A percentile compares a stretch with the other conserved stretches of the same genome.
These are phyloP conservation scores for Anorthoa munda DNA, from an alignment of 2,888 invertebrate genomes.

Conservation along the genomic window DNA sequence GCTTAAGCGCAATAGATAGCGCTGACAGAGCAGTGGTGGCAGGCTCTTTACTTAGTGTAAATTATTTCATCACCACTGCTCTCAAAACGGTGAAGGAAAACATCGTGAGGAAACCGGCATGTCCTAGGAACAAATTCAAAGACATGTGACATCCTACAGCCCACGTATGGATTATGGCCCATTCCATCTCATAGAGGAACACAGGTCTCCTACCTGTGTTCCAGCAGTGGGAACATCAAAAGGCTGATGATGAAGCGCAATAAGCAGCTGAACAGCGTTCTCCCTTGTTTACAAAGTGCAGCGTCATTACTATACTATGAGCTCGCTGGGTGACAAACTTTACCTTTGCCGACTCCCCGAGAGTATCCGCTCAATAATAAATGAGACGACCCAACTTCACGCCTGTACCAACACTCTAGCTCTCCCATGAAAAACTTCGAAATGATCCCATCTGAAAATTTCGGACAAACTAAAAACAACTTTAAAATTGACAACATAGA, in stretches of 20 bases:
- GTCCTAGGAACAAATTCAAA: no score
- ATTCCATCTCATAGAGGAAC: no score
- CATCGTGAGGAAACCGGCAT: no score
- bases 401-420: constrained; percentile 85
- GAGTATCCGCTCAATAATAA: constrained; percentile 89
- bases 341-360: constrained; percentile 74
- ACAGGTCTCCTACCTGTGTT: no score
- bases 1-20: constrained; percentile 37
- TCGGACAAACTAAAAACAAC: constrained; percentile 64
- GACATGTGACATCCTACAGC: no score
- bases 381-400: constrained; percentile 89
- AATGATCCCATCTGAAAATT: constrained; percentile 75
- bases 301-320: constrained; percentile 46
- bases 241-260: constrained; percentile 11
- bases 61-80: no score
- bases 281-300: constrained; percentile 54
- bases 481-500: constrained; percentile 57
- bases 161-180: no score
- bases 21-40: no score
- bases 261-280: constrained; percentile 44
- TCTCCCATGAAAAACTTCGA: constrained; percentile 79
- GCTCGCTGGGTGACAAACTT: constrained; percentile 59
- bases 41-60: no score
- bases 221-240: no score
- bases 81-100: no score